Base-by-base conservation (phyloP, 2,888 invertebrate genomes). In the Nephrocerus scutellatus region DNA sequence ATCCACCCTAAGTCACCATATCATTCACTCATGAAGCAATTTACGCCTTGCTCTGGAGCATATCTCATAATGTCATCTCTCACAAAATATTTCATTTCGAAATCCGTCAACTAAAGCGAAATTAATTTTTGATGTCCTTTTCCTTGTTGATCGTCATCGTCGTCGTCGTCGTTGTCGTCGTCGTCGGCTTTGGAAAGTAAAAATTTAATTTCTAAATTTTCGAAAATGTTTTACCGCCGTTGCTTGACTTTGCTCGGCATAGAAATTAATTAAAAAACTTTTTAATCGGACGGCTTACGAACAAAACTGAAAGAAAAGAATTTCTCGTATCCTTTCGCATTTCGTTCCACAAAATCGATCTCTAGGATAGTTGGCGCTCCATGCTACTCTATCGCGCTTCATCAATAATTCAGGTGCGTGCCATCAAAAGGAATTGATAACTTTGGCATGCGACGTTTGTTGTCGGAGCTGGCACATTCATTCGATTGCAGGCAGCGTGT, bases 231-330 rank as follows among this genome's bases (percentile, higher is more conserved):
- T 36, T 36, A 13, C n/a, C 15, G 12, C 39, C 22, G 21, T 19
- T 26, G 13, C 10, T 22, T 34, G 15, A 32, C 5, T 10, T n/a
- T 23, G 48, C 50, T 39, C 36, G 52, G 44, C 41, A 41, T 44
- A 46, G 46, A 53, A 63, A 62, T 60, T 62, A 63, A 62, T 62
- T 63, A 63, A 58, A 62, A 63, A 61, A 62, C 50, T 63, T 63
- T 60, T 46, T 51, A 52, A 55, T 55, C 54, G 53, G 51, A 43
- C 50, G n/a, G n/a, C n/a, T n/a, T n/a, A n/a, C n/a, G n/a, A n/a
- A n/a, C n/a, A n/a, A n/a, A n/a, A n/a, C n/a, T n/a, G n/a, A n/a
- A n/a, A n/a, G n/a, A n/a, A n/a, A n/a, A n/a, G n/a, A n/a, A n/a
- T n/a, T n/a, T n/a, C n/a, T n/a, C n/a, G n/a, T n/a, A n/a, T n/a